A percentile compares a stretch with the other conserved stretches of the same genome.
Evolutionary conservation across 2,113 vertebrate genomes (phyloP).

Genomic region (Lipophrys pholis): DNA sequence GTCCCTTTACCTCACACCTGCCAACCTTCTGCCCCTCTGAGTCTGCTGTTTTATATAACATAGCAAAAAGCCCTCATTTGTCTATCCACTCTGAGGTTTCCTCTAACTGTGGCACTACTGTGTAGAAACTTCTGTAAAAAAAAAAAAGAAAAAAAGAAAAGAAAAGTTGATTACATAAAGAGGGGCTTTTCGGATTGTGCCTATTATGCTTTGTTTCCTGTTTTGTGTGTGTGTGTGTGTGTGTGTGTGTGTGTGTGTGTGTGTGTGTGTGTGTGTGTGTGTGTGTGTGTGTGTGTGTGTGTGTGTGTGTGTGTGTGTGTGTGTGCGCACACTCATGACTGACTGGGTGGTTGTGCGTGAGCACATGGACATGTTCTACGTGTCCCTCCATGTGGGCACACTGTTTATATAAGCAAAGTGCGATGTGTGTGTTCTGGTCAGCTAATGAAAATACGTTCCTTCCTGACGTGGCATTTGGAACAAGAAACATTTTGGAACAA

Average conservation of each 20-base stretch:
- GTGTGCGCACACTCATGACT: not conserved
- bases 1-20: conserved; percentile 23
- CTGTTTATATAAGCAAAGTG: conserved; percentile 13
- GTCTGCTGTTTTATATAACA: conserved; percentile 3
- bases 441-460: conserved; percentile 42
- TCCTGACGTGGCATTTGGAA: conserved; percentile 48
- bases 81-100: not conserved
- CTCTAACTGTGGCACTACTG: conserved; percentile 18
- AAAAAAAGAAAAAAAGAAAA: too few species aligned
- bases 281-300: conserved; percentile 8
- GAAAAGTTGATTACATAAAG: conserved; percentile 32
- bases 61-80: conserved; percentile 34
- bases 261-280: not conserved
- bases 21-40: conserved; percentile 9
- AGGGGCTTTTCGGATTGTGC: conserved; percentile 23
- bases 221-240: conserved; percentile 2
- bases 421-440: conserved; percentile 35
- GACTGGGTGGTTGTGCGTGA: not conserved
- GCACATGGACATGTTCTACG: not conserved
- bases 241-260: not conserved
- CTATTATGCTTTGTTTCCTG: conserved; percentile 25
- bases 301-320: not conserved
- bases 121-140: conserved; percentile 20
- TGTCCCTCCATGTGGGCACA: conserved; percentile 6
- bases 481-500: conserved; percentile 33